phyloP scores from a whole-genome alignment of 2,797 vertebrate genomes.

The Neoniphon sammara region DNA sequence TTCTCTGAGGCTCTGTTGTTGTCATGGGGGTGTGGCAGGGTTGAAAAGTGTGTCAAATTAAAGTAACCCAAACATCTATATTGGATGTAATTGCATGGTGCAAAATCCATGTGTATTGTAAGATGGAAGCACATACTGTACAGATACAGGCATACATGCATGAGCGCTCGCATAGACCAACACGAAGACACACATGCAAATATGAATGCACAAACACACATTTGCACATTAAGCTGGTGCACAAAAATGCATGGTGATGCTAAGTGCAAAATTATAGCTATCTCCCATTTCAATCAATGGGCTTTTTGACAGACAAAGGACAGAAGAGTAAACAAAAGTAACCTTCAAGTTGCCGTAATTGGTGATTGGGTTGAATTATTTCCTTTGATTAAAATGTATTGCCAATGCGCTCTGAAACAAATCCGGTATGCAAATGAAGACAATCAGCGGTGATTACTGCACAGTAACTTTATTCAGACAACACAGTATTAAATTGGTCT shows the following conservation, averaged over 20 bases:
- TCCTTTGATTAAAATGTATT: not conserved
- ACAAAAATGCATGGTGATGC: not conserved
- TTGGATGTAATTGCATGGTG: not conserved
- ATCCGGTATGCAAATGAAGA: conserved; percentile 16
- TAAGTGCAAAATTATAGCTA: conserved; percentile 15
- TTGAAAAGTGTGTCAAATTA: not conserved
- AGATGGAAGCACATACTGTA: conserved; percentile 51
- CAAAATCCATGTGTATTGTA: not conserved
- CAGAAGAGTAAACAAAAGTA: conserved; percentile 24
- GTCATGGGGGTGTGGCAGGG: not conserved
- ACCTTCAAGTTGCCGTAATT: not conserved
- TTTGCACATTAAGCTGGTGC: not conserved
- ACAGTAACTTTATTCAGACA: conserved; percentile 48
- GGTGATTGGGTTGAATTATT: not conserved
- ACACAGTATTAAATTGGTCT: not conserved
- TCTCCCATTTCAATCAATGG: conserved; percentile 19
- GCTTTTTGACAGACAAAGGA: conserved; percentile 17
- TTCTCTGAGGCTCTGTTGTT: not conserved
- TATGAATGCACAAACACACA: not conserved
- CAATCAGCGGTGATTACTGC: conserved; percentile 9
- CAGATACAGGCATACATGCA: not conserved
- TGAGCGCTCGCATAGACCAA: not conserved
- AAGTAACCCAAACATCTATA: not conserved
- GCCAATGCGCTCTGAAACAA: conserved; percentile 3
- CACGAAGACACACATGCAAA: not conserved